Percentiles rank a stretch among this genome's conserved stretches.
Evolutionary conservation across 2,888 invertebrate species (phyloP).

Genomic region (Willowsia nigromaculata): DNA sequence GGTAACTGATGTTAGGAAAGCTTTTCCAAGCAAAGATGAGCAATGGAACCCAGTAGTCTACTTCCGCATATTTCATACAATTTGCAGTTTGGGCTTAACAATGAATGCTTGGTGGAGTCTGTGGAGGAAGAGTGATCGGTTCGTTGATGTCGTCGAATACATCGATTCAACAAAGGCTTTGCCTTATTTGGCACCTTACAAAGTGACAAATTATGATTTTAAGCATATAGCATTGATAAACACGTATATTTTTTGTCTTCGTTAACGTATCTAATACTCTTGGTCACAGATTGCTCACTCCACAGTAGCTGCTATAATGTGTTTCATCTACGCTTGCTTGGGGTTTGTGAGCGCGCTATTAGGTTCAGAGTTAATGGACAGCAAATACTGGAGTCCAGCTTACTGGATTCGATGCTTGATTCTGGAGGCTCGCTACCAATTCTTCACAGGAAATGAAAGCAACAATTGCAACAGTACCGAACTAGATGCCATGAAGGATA

Average conservation of each 20-base stretch:
- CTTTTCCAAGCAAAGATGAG: slow-evolving; percentile 26
- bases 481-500: background rate
- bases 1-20: slow-evolving; percentile 49
- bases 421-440: slow-evolving; percentile 40
- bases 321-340: slow-evolving; percentile 41
- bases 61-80: slow-evolving; percentile 50
- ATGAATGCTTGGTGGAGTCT: slow-evolving; percentile 57
- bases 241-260: too few relatives aligned
- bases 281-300: slow-evolving; percentile 11
- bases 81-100: slow-evolving; percentile 47
- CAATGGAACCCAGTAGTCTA: slow-evolving; percentile 63
- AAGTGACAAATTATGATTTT: too few relatives aligned
- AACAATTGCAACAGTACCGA: slow-evolving; percentile 39
- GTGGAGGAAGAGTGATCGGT: slow-evolving; percentile 45
- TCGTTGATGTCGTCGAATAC: slow-evolving; percentile 53
- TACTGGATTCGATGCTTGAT: slow-evolving; percentile 34
- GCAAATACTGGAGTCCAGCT: slow-evolving; percentile 21
- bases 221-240: too few relatives aligned
- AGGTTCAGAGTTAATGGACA: slow-evolving; percentile 52
- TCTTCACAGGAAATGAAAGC: slow-evolving; percentile 9
- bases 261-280: background rate
- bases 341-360: slow-evolving; percentile 48
- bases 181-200: background rate
- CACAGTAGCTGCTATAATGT: background rate
- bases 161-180: slow-evolving; percentile 37